Evolutionary conservation across 2,113 vertebrate genomes (phyloP).

Genomic region (Elaphurus davidianus): DNA sequence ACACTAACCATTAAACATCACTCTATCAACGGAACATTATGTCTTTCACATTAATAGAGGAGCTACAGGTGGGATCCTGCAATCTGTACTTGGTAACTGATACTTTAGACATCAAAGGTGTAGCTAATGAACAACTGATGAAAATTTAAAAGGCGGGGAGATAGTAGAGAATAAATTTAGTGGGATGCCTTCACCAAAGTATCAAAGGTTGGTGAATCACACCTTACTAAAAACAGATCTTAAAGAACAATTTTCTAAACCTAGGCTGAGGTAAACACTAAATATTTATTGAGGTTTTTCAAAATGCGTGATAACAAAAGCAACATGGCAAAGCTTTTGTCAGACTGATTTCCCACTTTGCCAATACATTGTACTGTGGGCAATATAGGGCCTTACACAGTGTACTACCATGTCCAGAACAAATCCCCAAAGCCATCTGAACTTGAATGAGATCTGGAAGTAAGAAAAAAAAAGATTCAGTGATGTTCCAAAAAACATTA

Average conservation of each 20-base stretch:
- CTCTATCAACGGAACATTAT: neutral
- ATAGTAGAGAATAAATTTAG: neutral
- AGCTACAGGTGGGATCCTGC: neutral
- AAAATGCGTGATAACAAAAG: neutral
- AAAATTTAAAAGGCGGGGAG: neutral
- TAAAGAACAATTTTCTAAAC: neutral
- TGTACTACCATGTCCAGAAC: neutral
- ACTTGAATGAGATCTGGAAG: neutral
- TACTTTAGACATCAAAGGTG: neutral
- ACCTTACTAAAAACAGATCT: neutral
- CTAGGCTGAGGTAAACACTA: neutral
- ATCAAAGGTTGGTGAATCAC: neutral
- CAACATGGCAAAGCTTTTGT: neutral
- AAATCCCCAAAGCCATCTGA: neutral
- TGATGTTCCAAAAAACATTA: neutral
- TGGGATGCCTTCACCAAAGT: neutral
- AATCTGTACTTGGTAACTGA: neutral
- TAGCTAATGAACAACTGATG: neutral
- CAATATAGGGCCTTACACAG: neutral
- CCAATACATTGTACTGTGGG: rapidly evolving
- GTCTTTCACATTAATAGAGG: neutral
- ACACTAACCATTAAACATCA: neutral
- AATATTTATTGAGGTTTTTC: neutral
- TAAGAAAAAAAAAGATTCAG: neutral
- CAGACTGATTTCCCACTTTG: neutral